Base-by-base conservation (phyloP, 2,888 invertebrate species). In the Cosmia pyralina region DNA sequence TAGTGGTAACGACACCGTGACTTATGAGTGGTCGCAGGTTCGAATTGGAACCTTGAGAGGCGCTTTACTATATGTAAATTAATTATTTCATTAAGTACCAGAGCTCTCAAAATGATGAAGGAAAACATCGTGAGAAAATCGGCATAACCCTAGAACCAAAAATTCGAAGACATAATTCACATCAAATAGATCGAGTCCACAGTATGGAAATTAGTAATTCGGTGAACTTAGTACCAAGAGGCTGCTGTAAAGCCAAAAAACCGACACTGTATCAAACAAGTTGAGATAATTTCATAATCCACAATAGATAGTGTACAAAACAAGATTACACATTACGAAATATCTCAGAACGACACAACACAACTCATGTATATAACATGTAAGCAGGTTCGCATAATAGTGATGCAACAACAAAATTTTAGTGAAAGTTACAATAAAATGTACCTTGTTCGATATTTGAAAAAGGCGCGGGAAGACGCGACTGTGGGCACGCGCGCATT, bases 341-440 rank as follows among this genome's bases (percentile, higher is more conserved):
- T 71, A 68, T 57, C 41, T 69, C 68, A n/a, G 55, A 60, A 48
- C 52, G 22, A 69, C 66, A 41, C 28, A 60, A 64, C 55, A 41
- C 28, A 60, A 64, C 55, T 70, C 73, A 67, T 65, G 69, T 57
- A 69, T n/a, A n/a, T n/a, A n/a, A n/a, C n/a, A n/a, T 64, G 63
- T 44, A 57, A 72, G 75, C 69, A 63, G 59, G 77, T 78, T 71
- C 68, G 38, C 55, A 68, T 58, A 75, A 15, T 34, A 64, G 38
- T 85, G 79, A 83, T 83, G 84, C 77, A 85, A 85, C 72, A 53
- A 38, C 64, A 65, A 79, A 83, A 71, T 55, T 58, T 67, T 62
- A 38, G 85, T 79, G 85, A 85, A 85, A 85, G 85, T 77, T 60
- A 81, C 74, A 69, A 75, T 81, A 75, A 85, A 80, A 74, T 60